Conservation (phyloP, 2,888 invertebrate species). For the Drosophila nr. medialis region DNA sequence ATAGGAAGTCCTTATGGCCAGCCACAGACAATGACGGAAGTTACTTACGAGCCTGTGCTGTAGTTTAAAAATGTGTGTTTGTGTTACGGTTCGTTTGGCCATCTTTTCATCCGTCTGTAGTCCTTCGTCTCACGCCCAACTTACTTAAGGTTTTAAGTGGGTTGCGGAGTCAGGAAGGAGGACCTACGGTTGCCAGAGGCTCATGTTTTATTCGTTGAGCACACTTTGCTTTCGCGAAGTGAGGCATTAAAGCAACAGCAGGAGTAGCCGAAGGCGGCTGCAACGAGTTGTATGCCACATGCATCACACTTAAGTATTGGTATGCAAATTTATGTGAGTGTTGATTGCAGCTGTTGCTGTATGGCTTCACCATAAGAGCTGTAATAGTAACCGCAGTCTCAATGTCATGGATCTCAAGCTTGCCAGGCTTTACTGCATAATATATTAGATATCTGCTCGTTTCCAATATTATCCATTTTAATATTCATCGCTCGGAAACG, state of each 20-base stretch:
- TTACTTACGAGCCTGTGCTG: conserved; percentile 11
- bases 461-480: conserved; percentile 31
- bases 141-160: conserved; percentile 61
- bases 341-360: conserved; percentile 67
- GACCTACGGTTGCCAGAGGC: conserved; percentile 26
- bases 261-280: conserved; percentile 2
- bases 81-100: conserved; percentile 13
- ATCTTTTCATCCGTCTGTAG: not conserved
- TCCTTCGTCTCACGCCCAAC: conserved; percentile 47
- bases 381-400: conserved; percentile 27
- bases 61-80: conserved; percentile 39
- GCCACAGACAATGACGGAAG: conserved; percentile 31
- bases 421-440: conserved; percentile 50
- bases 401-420: conserved; percentile 51
- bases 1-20: conserved; percentile 47
- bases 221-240: conserved; percentile 64
- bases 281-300: conserved; percentile 35
- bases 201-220: conserved; percentile 73
- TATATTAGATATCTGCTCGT: conserved; percentile 47
- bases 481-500: conserved; percentile 55
- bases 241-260: conserved; percentile 59
- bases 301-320: conserved; percentile 56
- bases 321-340: conserved; percentile 78
- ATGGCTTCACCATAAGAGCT: conserved; percentile 5
- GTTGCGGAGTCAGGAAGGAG: conserved; percentile 1